Evolutionary conservation across 2,113 vertebrate genomes (phyloP).

Genomic region (Aptenodytes patagonicus): DNA sequence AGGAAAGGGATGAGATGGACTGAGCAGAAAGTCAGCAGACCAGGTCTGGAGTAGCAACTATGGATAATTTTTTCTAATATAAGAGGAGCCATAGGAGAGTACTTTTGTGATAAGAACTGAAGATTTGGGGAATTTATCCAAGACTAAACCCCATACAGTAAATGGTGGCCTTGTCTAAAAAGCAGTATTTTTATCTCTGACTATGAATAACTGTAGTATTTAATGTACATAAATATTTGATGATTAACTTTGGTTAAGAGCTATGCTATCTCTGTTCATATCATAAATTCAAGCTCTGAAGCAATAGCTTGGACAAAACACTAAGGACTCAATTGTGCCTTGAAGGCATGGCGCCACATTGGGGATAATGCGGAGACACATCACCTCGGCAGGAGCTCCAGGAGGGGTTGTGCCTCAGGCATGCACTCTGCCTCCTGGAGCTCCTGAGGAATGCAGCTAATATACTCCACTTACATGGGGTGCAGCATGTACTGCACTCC

Average conservation of each 20-base stretch:
- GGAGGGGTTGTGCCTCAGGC: slow-evolving; percentile 4
- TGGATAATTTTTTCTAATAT: neutral
- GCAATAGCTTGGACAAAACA: slow-evolving; percentile 59
- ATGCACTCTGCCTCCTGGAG: neutral
- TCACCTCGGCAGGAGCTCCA: neutral
- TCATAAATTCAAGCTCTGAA: slow-evolving; percentile 49
- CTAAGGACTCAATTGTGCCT: slow-evolving; percentile 40
- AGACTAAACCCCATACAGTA: neutral
- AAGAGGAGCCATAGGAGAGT: neutral
- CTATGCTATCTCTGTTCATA: slow-evolving; percentile 39
- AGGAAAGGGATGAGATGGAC: neutral
- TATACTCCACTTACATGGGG: neutral
- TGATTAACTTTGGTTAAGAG: slow-evolving; percentile 64
- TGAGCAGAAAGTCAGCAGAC: neutral
- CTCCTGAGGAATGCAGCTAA: neutral
- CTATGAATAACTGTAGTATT: slow-evolving; percentile 61
- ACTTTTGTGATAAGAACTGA: neutral
- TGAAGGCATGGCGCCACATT: neutral
- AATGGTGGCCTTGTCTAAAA: neutral
- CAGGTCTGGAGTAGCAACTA: neutral
- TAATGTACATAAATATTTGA: slow-evolving; percentile 68
- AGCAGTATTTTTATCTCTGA: slow-evolving; percentile 45
- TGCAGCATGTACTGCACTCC: neutral
- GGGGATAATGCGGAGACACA: neutral
- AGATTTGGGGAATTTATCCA: neutral